phyloP scores from a whole-genome alignment of 2,797 vertebrate species.

The Malurus leucopterus region DNA sequence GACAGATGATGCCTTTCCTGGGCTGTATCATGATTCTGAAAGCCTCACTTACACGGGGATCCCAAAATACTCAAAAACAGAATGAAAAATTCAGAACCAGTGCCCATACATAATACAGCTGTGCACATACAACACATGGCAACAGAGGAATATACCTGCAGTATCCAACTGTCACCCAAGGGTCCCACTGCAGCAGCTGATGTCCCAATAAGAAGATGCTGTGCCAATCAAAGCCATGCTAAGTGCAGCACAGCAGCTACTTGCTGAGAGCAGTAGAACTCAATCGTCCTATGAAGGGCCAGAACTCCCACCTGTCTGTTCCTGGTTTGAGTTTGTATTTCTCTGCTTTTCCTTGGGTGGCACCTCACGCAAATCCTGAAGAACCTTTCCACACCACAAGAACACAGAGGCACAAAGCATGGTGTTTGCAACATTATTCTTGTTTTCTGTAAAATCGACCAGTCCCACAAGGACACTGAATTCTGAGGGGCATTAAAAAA shows the following conservation, averaged over 20 bases:
- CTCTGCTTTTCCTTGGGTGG: neutral
- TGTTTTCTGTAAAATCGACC: neutral
- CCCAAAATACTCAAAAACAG: neutral
- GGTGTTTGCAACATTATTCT: neutral
- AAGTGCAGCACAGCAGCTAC: neutral
- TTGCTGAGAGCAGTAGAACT: neutral
- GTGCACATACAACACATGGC: neutral
- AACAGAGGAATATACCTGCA: neutral
- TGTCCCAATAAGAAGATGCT: neutral
- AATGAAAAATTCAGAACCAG: neutral
- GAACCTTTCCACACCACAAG: neutral
- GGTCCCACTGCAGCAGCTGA: neutral
- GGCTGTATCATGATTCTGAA: neutral
- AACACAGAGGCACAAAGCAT: neutral
- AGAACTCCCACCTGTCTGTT: neutral
- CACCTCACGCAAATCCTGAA: neutral
- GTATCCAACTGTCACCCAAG: neutral
- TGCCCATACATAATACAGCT: neutral
- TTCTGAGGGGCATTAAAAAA: conserved; percentile 6
- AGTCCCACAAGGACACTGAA: neutral
- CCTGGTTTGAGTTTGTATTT: neutral
- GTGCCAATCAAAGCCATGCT: neutral
- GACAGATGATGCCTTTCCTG: neutral
- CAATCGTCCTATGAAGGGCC: neutral
- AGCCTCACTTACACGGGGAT: neutral